Evolutionary conservation across 2,888 invertebrate genomes (phyloP).

Genomic region (Lomographa bimaculata): DNA sequence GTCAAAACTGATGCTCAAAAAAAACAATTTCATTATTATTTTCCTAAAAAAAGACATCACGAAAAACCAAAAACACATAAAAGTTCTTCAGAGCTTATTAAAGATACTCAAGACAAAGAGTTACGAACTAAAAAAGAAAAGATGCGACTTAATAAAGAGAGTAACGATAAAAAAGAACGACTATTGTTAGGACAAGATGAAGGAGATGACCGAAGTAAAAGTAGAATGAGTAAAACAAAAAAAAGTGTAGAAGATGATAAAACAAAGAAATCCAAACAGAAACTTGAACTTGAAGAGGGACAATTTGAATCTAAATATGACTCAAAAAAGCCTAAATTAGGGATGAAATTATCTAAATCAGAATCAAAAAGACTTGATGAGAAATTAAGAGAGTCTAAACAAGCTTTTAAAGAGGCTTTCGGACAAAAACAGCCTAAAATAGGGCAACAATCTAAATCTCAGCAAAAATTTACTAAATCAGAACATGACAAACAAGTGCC

Average conservation of each 20-base stretch:
- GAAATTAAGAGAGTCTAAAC: too few relatives aligned
- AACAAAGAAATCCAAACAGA: constrained; percentile 5
- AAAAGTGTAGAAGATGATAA: constrained; percentile 14
- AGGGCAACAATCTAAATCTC: constrained; percentile 6
- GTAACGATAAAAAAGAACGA: too few relatives aligned
- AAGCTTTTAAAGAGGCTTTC: constrained; percentile 2
- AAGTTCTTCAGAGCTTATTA: constrained; percentile 57
- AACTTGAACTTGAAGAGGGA: constrained; percentile 1
- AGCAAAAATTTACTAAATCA: background rate
- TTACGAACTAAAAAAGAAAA: constrained; percentile 34
- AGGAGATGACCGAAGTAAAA: too few relatives aligned
- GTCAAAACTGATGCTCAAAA: constrained; percentile 20
- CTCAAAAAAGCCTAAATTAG: constrained; percentile 2
- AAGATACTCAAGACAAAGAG: constrained; percentile 48
- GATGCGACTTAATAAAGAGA: constrained; percentile 25
- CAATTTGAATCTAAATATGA: constrained; percentile 10
- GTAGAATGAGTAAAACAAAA: too few relatives aligned
- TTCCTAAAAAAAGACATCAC: constrained; percentile 37
- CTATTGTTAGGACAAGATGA: constrained; percentile 23
- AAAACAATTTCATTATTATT: constrained; percentile 51
- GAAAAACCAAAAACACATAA: constrained; percentile 22
- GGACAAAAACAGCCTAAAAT: constrained; percentile 1
- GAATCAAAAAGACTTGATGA: constrained; percentile 2
- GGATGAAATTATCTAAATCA: background rate
- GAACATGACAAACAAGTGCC: too few relatives aligned